Evolutionary conservation across 2,113 vertebrate species (phyloP).

Genomic region (Phyllostomus hastatus): DNA sequence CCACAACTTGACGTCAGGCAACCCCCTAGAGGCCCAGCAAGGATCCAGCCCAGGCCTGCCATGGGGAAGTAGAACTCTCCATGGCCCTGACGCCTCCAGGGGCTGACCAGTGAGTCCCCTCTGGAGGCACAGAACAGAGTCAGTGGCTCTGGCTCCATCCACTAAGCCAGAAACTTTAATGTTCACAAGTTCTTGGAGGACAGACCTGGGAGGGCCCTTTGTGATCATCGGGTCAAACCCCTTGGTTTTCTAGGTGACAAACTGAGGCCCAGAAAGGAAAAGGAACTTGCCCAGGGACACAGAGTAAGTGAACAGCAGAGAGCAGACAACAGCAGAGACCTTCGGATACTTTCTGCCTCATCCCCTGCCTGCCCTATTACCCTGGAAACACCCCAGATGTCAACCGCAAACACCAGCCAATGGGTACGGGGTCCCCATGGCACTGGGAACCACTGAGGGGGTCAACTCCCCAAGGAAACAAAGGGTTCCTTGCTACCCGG

Average conservation of each 20-base stretch:
- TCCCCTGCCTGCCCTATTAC: background rate
- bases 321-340: background rate
- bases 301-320: conserved; percentile 30
- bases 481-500: background rate
- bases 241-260: conserved; percentile 4
- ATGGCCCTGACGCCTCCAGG: background rate
- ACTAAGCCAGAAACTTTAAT: background rate
- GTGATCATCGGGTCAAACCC: background rate
- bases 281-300: background rate
- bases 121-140: background rate
- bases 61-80: background rate
- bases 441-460: background rate
- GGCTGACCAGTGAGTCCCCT: background rate
- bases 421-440: background rate
- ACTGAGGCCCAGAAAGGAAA: background rate
- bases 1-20: background rate
- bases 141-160: background rate
- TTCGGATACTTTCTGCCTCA: conserved; percentile 19
- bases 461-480: background rate
- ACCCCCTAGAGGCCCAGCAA: background rate
- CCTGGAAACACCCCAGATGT: background rate
- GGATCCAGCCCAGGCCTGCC: background rate
- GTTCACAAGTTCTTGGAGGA: background rate
- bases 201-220: background rate
- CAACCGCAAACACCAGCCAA: background rate